Evolutionary conservation across 2,797 vertebrate species (phyloP), one percentile per base, ranked within the genome.

Genomic region (Furcifer pardalis): DNA sequence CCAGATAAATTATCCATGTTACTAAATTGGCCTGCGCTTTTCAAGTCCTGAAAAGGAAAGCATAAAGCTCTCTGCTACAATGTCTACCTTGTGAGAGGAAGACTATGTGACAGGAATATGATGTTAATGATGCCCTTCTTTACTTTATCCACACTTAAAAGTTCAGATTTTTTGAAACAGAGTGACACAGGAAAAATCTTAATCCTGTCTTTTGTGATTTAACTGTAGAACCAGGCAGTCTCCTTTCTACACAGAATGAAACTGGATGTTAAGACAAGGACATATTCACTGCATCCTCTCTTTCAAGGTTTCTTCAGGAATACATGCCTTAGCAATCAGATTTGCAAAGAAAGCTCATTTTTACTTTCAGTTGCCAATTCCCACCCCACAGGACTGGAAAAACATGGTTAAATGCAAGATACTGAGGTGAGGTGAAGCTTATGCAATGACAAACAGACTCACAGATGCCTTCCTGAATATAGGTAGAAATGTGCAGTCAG

Each of bases 21-120:
- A 46, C 75, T 77, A 84, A 84, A 84, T 49, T 78, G 75, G 68
- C 37, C 75, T 84, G 56, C 56, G 62, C 76, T 84, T 84, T 84
- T 78, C 72, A 81, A 72, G 56, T 44, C 56, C 8, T 46, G 37
- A 1, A 52, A 8, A 5, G 10, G 12, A 8, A 76, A 23, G 4
- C 2, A 7, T 62, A 5, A 56, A 84, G 25, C 37, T 84, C 56
- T 60, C 76, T 25, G 19, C 15, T 35, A n/a, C 44, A 35, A 62
- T 44, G 59, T 23, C 56, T 49, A 46, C 19, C 7, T 4, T 68
- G 7, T n/a, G 42, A 72, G 76, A 60, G 8, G 46, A n/a, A 49
- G 25, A 46, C 7, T 32, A 15, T 78, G 59, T 49, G 40, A 78
- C n/a, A 62, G 25, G 76, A 84, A 78, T 79, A 35, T 72, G n/a